These are phyloP conservation scores for Pelvicachromis taeniatus DNA, from an alignment of 2,113 vertebrate genomes.

Conservation along the genomic window DNA sequence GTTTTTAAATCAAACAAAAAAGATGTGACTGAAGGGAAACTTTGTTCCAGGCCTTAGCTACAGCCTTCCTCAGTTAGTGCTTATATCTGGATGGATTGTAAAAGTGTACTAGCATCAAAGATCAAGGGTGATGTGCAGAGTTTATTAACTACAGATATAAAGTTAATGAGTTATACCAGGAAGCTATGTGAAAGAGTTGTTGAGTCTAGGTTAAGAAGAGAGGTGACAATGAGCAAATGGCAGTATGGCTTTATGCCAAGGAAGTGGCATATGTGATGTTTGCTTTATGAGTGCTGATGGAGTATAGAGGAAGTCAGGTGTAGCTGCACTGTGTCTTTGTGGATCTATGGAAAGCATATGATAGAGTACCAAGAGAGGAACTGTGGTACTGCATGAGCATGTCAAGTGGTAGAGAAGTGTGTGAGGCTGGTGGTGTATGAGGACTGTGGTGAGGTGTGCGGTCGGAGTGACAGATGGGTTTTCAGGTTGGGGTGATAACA, in stretches of 20 bases:
- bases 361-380: not conserved
- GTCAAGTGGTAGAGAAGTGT: not conserved
- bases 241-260: not conserved
- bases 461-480: not conserved
- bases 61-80: not conserved
- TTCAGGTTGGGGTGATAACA: not conserved
- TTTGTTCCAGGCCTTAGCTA: not conserved
- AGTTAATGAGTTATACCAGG: not conserved
- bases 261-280: accelerated
- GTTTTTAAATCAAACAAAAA: not conserved
- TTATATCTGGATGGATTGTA: not conserved
- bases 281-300: not conserved
- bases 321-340: not conserved
- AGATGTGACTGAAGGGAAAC: not conserved
- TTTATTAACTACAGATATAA: not conserved
- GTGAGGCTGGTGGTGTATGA: not conserved
- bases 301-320: not conserved
- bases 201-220: not conserved
- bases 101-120: not conserved
- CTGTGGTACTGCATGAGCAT: not conserved
- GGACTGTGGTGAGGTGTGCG: accelerated
- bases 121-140: not conserved
- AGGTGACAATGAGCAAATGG: not conserved
- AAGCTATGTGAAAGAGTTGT: not conserved
- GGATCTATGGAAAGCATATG: not conserved